Percentiles rank a stretch among this genome's conserved stretches.
These are phyloP conservation scores for Takifugu flavidus DNA, from an alignment of 2,113 vertebrate genomes.

Conservation along the genomic window DNA sequence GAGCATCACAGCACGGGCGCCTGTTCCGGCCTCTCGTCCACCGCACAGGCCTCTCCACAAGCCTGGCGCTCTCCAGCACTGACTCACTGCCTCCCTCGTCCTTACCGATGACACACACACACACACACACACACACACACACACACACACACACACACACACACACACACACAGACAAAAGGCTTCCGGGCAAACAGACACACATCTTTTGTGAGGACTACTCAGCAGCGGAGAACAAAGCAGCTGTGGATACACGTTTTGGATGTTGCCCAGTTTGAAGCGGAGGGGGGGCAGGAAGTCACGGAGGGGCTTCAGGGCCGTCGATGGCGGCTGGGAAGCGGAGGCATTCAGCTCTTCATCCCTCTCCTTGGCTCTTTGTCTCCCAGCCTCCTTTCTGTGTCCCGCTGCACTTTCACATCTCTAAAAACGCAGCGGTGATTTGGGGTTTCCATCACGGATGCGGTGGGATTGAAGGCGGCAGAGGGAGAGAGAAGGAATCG, in stretches of 20 bases:
- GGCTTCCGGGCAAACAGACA: constrained; percentile 15
- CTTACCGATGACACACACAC: constrained; percentile 23
- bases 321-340: constrained; percentile 44
- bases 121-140: constrained; percentile 23
- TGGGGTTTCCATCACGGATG: constrained; percentile 47
- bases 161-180: no score
- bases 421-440: constrained; percentile 54
- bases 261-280: constrained; percentile 48
- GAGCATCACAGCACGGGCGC: constrained; percentile 61
- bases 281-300: constrained; percentile 53
- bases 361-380: constrained; percentile 28
- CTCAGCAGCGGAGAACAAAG: no score
- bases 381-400: constrained; percentile 25
- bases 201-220: constrained; percentile 13
- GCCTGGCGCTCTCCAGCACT: constrained; percentile 44
- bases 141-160: constrained; percentile 21
- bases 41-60: constrained; percentile 51
- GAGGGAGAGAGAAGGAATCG: constrained; percentile 42
- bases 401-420: constrained; percentile 28
- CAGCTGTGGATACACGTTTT: constrained; percentile 33
- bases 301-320: constrained; percentile 52
- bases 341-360: constrained; percentile 53
- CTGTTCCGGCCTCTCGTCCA: constrained; percentile 53
- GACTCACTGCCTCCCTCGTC: constrained; percentile 46
- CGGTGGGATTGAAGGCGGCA: constrained; percentile 29